Base-by-base conservation (phyloP, 2,888 invertebrate species). In the Saturnia pavonia region DNA sequence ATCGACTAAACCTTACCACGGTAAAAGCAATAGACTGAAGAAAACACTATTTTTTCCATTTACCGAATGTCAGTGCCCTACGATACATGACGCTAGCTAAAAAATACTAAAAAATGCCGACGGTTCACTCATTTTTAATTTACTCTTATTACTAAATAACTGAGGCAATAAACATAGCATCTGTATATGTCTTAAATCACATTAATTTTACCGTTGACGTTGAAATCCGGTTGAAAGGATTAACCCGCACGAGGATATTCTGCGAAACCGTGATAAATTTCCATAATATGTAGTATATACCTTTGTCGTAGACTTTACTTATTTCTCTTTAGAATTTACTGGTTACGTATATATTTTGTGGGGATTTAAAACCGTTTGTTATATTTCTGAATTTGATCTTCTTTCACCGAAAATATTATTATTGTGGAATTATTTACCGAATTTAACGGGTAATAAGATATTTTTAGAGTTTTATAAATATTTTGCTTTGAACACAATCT, bases 261-360 rank as follows among this genome's bases (percentile, higher is more conserved):
- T 40, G 65, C 40, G 40, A 40, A 40, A 65, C 65, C 9, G 19
- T 40, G 65, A 65, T 65, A 65, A 60, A 65, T 65, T 65, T 65
- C 40, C 65, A 65, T 65, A n/a, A n/a, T n/a, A 65, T 40, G 65
- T 65, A 34, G 63, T 54, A 22, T 4, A 40, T 40, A 65, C 65
- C 65, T 65, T 65, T 60, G 57, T 60, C 57, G 57, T 25, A 16
- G 40, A 40, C 65, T 65, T 65, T n/a, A n/a, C 65, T 65, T 65
- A 65, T 22, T 65, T 65, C 65, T 65, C 65, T 65, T 60, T 60
- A 60, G 57, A 60, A 60, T 60, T 60, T 14, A 27, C 57, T 27
- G 14, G 11, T 27, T 60, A 25, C 57, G 57, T 60, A 27, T 60
- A 60, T 27, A 60, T 60, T 60, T 60, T 27, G 25, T 25, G 57